Evolutionary conservation across 2,888 invertebrate genomes (phyloP).

Genomic region (Dysmachus trigonus): DNA sequence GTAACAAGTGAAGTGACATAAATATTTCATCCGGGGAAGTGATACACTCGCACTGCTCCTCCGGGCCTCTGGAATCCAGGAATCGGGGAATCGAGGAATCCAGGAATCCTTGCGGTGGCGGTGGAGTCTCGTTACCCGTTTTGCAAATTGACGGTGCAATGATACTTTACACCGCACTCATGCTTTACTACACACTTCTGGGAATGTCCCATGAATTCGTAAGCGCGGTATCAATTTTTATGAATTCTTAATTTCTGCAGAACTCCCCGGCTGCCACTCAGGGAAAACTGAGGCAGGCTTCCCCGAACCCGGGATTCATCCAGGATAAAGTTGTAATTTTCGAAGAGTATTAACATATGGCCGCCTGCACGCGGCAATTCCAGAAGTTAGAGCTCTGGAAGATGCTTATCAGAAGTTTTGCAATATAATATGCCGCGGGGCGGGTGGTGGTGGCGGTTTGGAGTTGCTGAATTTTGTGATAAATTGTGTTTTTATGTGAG

Average conservation of each 20-base stretch:
- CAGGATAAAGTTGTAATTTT: background rate
- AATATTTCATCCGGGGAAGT: background rate
- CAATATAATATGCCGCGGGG: background rate
- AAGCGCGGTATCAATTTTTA: background rate
- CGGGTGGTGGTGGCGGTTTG: too few species aligned
- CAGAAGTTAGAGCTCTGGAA: background rate
- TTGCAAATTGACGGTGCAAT: background rate
- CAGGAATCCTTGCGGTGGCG: background rate
- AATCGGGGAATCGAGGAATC: background rate
- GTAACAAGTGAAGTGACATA: slow-evolving; percentile 9
- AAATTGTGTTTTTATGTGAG: background rate
- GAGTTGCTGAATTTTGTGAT: background rate
- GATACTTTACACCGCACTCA: slow-evolving; percentile 1
- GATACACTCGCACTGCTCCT: background rate
- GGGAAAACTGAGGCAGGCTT: background rate
- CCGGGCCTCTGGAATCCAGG: background rate
- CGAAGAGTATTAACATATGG: background rate
- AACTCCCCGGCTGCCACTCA: background rate
- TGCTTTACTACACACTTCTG: background rate
- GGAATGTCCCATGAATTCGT: background rate
- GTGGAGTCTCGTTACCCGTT: background rate
- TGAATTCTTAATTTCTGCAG: background rate
- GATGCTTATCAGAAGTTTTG: background rate
- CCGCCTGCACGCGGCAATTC: background rate
- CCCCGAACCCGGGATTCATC: background rate